These are phyloP conservation scores for Ptilonorhynchus violaceus DNA, from an alignment of 2,113 vertebrate species.

Conservation along the genomic window DNA sequence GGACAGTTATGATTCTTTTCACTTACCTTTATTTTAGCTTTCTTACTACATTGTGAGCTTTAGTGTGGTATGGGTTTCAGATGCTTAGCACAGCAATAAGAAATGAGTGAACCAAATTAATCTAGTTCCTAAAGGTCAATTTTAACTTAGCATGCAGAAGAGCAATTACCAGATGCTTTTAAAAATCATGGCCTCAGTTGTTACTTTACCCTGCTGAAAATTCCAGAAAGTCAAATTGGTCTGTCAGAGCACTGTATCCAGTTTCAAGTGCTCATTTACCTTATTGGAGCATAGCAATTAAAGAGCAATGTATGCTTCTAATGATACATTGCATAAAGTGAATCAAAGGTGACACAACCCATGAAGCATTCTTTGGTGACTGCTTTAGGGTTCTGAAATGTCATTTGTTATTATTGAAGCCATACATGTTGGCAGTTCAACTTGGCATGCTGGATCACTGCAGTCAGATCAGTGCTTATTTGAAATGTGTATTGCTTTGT, in stretches of 20 bases:
- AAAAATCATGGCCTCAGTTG: not conserved
- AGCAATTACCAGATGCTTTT: not conserved
- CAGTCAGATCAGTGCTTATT: not conserved
- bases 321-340: not conserved
- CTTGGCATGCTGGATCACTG: not conserved
- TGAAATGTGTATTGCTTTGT: not conserved
- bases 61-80: not conserved
- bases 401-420: not conserved
- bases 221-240: not conserved
- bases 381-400: not conserved
- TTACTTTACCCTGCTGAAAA: not conserved
- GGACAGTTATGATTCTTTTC: not conserved
- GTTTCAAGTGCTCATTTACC: not conserved
- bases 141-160: not conserved
- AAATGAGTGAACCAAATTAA: not conserved
- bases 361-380: not conserved
- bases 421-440: not conserved
- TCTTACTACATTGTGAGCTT: not conserved
- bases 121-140: not conserved
- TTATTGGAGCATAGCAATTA: not conserved
- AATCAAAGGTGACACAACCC: not conserved
- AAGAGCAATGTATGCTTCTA: not conserved
- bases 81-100: not conserved
- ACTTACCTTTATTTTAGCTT: not conserved
- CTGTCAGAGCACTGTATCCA: not conserved